Base-by-base conservation (phyloP, 1,140 invertebrate species). In the Nasonia longicornis region DNA sequence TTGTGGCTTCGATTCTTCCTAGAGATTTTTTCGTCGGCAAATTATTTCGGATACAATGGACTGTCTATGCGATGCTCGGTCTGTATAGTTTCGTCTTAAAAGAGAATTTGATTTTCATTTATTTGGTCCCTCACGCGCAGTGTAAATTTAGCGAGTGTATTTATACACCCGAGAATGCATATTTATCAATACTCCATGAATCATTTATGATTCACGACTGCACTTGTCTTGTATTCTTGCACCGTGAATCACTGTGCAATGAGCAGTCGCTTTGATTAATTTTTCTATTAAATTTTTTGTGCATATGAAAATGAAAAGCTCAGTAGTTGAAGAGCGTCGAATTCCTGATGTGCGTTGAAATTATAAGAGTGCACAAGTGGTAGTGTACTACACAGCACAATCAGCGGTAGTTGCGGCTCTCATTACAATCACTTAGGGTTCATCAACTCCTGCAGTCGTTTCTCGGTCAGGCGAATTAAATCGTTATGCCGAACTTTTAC, bases 381-480 rank as follows among this genome's bases (percentile, higher is more conserved):
- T 42, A 42, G 31, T 42, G 10, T 71, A 58, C 26, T 58, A 63
- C 16, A 26, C 22, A 38, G 10, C 7, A 3, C 70, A 58, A 79
- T 79, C 71, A 72, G 77, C 3, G 20, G 20, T 72, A 45, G 1
- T 38, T 14, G 29, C 16, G 31, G 11, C n/a, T n/a, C 11, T 42
- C 4, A 63, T 79, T 72, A 72, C 35, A 16, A 35, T 58, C 7
- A 71, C 48, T 31, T 70, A 45, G n/a, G 12, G 20, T 79, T 72
- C 67, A 63, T 72, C 48, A 79, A 72, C 77, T 79, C n/a, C 63
- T 64, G 4, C 29, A 14, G 16, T 42, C 10, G 35, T 79, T 79
- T 64, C 69, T 72, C 71, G 71, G 31, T 20, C n/a, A n/a, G 8
- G 70, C 11, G n/a, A 79, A 79, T 73, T 45, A 64, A 79, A 73